Conservation (phyloP, 2,888 invertebrate species). For the Actias luna region DNA sequence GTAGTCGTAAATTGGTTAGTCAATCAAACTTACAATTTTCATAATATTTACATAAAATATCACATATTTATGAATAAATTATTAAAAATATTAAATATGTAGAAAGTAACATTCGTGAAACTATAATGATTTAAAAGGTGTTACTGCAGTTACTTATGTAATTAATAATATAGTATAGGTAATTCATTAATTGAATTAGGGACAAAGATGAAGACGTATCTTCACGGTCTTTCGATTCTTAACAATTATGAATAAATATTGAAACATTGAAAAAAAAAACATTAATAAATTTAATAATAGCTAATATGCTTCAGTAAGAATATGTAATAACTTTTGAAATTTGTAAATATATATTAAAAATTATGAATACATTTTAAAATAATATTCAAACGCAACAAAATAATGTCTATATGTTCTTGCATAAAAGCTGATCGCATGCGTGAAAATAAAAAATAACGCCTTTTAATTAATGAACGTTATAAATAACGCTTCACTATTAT, state of each 20-base stretch:
- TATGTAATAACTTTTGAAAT: neutral
- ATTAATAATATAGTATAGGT: no score
- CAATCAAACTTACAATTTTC: neutral
- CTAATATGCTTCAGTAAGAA: neutral
- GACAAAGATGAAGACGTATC: no score
- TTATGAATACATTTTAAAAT: neutral
- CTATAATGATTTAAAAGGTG: no score
- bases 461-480: neutral
- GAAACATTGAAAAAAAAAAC: no score
- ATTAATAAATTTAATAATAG: no score
- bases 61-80: no score
- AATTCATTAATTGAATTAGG: no score
- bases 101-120: no score
- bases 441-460: neutral
- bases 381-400: neutral
- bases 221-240: no score
- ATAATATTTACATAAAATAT: neutral
- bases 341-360: neutral
- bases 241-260: no score
- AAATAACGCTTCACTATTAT: constrained; percentile 1
- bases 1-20: neutral
- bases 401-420: neutral
- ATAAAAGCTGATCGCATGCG: neutral
- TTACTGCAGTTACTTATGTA: no score
- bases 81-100: no score